Evolutionary conservation across 2,888 invertebrate species (phyloP).

Genomic region (Chalcosyrphus nemorum): DNA sequence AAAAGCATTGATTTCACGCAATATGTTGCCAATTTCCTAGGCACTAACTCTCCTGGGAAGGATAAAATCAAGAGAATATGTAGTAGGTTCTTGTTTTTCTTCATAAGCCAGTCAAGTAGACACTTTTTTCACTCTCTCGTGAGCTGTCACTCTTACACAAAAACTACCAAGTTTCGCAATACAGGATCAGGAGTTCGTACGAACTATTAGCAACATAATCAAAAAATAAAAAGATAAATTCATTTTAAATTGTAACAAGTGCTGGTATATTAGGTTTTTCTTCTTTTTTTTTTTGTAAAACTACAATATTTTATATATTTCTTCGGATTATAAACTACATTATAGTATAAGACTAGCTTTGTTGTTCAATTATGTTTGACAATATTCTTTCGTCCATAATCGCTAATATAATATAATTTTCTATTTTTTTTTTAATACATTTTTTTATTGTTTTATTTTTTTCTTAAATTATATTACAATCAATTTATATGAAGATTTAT

Average conservation of each 20-base stretch:
- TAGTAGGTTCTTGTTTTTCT: no score
- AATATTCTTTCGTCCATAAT: constrained; percentile 14
- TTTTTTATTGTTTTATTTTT: not conserved
- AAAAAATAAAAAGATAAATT: not conserved
- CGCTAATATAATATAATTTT: constrained; percentile 47
- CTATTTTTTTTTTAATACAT: constrained; percentile 15
- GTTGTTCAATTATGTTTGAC: constrained; percentile 46
- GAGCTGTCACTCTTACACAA: no score
- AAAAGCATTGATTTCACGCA: no score
- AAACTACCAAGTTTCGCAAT: no score
- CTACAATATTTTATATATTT: constrained; percentile 45
- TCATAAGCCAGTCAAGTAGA: no score
- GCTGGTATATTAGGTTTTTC: constrained; percentile 57
- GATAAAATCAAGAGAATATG: no score
- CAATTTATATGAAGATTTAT: not conserved
- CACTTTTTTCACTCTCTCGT: no score
- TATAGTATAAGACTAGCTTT: constrained; percentile 71
- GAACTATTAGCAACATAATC: no score
- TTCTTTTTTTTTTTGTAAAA: constrained; percentile 59
- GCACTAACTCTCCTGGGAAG: no score
- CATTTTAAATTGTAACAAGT: constrained; percentile 58
- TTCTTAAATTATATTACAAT: constrained; percentile 16
- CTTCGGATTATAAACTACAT: constrained; percentile 50
- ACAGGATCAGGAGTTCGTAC: no score
- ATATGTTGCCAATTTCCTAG: no score